A percentile compares a stretch with the other conserved stretches of the same genome.
phyloP scores from a whole-genome alignment of 2,888 invertebrate species.

The Abscondita cerata region DNA sequence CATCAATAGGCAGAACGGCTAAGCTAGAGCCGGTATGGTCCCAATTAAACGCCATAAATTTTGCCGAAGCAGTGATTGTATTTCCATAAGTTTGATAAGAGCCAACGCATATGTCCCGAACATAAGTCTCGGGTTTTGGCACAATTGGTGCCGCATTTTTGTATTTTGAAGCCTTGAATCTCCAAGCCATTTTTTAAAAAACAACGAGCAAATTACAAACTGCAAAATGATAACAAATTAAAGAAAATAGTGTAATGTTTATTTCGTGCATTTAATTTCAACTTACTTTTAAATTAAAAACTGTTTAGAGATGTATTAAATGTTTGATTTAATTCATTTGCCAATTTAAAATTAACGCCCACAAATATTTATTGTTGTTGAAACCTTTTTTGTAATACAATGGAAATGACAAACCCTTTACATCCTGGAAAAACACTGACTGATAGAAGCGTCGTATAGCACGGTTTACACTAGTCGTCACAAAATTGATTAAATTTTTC shows the following conservation, averaged over 20 bases:
- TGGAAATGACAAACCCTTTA: conserved; percentile 27
- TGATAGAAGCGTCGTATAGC: conserved; percentile 15
- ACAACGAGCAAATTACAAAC: not conserved
- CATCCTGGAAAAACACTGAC: conserved; percentile 27
- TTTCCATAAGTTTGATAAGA: conserved; percentile 95
- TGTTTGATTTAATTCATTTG: not conserved
- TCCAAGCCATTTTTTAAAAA: conserved; percentile 76
- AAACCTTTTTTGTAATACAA: conserved; percentile 10
- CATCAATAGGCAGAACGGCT: conserved; percentile 86
- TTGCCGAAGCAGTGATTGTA: conserved; percentile 91
- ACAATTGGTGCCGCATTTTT: conserved; percentile 97
- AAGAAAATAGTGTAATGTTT: not conserved
- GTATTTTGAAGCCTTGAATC: conserved; percentile 97
- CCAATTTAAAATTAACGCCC: conserved; percentile 21
- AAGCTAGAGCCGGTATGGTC: conserved; percentile 92
- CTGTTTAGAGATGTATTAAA: not conserved
- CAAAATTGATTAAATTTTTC: too few species aligned
- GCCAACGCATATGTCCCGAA: conserved; percentile 88
- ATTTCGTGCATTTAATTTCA: not conserved
- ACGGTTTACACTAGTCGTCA: too few species aligned
- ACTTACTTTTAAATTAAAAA: conserved; percentile 6
- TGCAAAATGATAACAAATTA: not conserved
- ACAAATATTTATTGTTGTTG: conserved; percentile 20
- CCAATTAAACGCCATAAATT: conserved; percentile 95
- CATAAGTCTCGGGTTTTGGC: conserved; percentile 91